Conservation (phyloP, 2,797 vertebrate species). For the Tachyglossus aculeatus region DNA sequence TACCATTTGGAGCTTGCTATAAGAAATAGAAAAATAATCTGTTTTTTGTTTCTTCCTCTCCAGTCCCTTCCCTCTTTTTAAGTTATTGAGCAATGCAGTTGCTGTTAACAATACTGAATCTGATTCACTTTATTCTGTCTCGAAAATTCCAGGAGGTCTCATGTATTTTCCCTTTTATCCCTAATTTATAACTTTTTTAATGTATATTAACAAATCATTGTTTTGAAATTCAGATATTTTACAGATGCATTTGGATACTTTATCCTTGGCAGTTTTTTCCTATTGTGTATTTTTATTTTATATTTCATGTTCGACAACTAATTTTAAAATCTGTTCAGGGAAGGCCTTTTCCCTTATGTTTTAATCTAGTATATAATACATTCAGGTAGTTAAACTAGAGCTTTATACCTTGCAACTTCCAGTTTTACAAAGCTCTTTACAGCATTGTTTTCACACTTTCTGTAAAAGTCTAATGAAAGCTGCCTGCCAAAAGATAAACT, state of each 20-base stretch:
- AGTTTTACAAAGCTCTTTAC: background rate
- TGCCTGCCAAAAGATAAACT: background rate
- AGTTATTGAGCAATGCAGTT: background rate
- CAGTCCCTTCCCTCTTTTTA: background rate
- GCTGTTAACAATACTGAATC: background rate
- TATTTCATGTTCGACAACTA: slow-evolving; percentile 23
- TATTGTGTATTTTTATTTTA: background rate
- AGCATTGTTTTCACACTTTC: background rate
- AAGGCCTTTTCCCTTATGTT: background rate
- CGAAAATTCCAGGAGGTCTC: background rate
- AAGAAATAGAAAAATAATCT: slow-evolving; percentile 7
- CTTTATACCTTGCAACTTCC: background rate
- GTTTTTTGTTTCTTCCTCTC: slow-evolving; percentile 15
- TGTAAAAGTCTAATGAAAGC: background rate
- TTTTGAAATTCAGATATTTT: background rate
- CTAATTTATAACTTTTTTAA: background rate
- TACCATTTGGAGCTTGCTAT: slow-evolving; percentile 12
- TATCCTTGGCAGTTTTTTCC: background rate
- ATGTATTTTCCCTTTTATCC: background rate
- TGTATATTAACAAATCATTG: background rate
- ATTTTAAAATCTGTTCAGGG: slow-evolving; percentile 4
- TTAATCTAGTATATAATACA: background rate
- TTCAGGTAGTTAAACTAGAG: background rate
- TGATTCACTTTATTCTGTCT: background rate
- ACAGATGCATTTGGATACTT: background rate